Percentiles rank a stretch among this genome's conserved stretches.
Conservation (phyloP, 2,888 invertebrate genomes). For the Timema podura region DNA sequence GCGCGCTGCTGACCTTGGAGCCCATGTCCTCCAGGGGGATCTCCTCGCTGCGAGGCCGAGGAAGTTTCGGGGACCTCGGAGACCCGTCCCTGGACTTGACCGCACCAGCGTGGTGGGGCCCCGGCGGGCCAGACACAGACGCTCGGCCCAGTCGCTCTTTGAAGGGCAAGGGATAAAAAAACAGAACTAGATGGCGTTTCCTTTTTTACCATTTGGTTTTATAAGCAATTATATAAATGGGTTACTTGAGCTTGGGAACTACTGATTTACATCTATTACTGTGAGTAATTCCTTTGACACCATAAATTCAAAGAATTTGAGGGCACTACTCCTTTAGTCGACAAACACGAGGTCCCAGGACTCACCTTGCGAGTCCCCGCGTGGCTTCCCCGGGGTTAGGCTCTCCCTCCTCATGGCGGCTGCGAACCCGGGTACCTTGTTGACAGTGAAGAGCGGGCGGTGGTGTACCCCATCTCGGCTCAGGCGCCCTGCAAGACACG, state of each 20-base stretch:
- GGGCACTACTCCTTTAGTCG: no score
- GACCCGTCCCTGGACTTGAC: constrained; percentile 43
- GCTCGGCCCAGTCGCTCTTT: background rate
- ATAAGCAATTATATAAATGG: background rate
- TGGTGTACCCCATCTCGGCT: constrained; percentile 31
- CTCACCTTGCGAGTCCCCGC: constrained; percentile 29
- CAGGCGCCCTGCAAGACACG: constrained; percentile 21
- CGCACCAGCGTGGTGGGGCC: background rate
- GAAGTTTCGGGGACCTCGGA: constrained; percentile 62
- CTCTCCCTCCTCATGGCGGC: constrained; percentile 45
- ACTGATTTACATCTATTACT: no score
- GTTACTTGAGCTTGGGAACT: no score
- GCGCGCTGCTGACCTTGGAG: constrained; percentile 23
- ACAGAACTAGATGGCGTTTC: background rate
- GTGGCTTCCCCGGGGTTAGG: constrained; percentile 31
- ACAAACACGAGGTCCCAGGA: no score
- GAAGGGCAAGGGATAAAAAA: background rate
- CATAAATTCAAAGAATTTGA: no score
- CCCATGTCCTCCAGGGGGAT: constrained; percentile 74
- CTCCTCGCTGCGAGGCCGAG: constrained; percentile 71
- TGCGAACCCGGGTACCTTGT: constrained; percentile 45
- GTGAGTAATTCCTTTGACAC: no score
- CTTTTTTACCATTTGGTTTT: background rate
- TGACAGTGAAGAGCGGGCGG: constrained; percentile 43
- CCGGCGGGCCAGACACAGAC: background rate